These are phyloP conservation scores for Gouania willdenowi DNA, from an alignment of 2,797 vertebrate genomes.

Conservation along the genomic window DNA sequence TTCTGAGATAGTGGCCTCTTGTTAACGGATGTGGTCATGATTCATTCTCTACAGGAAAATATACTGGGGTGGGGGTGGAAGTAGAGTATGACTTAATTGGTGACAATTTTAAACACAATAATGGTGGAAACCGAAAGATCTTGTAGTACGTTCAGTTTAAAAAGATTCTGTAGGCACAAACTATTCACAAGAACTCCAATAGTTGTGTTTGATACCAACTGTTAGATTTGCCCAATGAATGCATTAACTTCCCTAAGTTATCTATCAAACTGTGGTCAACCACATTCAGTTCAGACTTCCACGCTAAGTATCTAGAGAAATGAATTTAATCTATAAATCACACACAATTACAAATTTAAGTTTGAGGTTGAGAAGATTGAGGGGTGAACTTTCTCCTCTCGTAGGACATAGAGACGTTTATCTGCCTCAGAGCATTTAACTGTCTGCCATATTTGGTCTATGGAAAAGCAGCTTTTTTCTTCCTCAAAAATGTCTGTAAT, in stretches of 20 bases:
- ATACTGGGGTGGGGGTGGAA: too few species aligned
- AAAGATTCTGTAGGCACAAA: too few species aligned
- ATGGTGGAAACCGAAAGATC: too few species aligned
- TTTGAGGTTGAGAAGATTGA: slow-evolving; percentile 20
- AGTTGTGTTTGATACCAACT: not conserved
- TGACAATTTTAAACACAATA: too few species aligned
- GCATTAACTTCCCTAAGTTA: not conserved
- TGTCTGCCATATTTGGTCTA: slow-evolving; percentile 15
- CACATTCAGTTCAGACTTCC: not conserved
- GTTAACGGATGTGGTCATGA: too few species aligned
- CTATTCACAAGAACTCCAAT: too few species aligned
- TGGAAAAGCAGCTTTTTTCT: slow-evolving; percentile 3
- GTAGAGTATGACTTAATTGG: too few species aligned
- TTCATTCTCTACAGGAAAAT: too few species aligned
- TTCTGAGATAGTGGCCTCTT: too few species aligned
- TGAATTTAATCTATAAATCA: slow-evolving; percentile 30
- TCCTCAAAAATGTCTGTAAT: slow-evolving; percentile 1
- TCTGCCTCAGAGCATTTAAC: slow-evolving; percentile 28
- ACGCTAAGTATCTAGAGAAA: slow-evolving; percentile 3
- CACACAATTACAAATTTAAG: slow-evolving; percentile 24
- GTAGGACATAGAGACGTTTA: slow-evolving; percentile 28
- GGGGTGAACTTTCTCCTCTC: slow-evolving; percentile 30
- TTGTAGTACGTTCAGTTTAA: too few species aligned
- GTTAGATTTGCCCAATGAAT: too few species aligned
- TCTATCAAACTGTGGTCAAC: slow-evolving; percentile 1